Evolutionary conservation across 64 coral and sea anemone species (phyloP).

Genomic region (Cladopsammia gracilis): DNA sequence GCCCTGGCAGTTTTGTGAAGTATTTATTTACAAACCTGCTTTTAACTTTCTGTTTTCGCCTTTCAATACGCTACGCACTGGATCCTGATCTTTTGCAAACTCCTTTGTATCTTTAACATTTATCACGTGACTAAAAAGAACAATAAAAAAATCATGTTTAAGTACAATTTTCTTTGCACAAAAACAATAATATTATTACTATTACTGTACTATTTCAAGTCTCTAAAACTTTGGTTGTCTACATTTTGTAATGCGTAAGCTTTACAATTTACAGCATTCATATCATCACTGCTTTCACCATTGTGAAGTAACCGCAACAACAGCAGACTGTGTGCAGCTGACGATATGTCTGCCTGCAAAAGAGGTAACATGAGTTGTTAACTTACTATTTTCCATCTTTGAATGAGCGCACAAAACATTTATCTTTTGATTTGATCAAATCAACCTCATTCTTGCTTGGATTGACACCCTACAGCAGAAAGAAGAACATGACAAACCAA

Average conservation of each 20-base stretch:
- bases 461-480: constrained; percentile 71
- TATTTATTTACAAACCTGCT: not conserved
- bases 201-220: too few species aligned
- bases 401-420: constrained; percentile 92
- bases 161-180: too few species aligned
- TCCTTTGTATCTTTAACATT: constrained; percentile 90
- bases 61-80: constrained; percentile 63
- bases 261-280: too few species aligned
- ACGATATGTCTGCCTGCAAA: not conserved
- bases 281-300: too few species aligned
- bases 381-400: constrained; percentile 99
- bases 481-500: not conserved
- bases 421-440: constrained; percentile 91
- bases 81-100: constrained; percentile 81
- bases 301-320: too few species aligned
- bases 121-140: constrained; percentile 82
- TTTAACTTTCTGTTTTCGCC: constrained; percentile 80
- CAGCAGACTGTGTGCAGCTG: too few species aligned
- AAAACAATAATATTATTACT: too few species aligned
- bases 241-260: too few species aligned
- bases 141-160: not conserved
- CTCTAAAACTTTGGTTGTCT: too few species aligned
- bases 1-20: not conserved
- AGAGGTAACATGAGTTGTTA: not conserved
- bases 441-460: constrained; percentile 83